Base-by-base conservation (phyloP, 1,140 invertebrate species). In the Campoletis sonorensis region DNA sequence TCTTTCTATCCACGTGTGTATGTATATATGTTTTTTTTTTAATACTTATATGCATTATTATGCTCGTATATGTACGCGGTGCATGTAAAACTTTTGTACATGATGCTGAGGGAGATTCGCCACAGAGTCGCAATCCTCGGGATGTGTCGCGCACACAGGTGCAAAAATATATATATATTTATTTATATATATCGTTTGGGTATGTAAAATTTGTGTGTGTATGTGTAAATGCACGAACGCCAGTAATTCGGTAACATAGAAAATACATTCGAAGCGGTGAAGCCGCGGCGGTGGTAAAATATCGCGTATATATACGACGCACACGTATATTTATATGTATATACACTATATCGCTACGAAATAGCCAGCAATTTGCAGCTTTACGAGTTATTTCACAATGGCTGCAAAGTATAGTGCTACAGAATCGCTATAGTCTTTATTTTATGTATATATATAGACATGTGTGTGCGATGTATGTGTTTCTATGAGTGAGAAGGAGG, bases 341-440 rank as follows among this genome's bases (percentile, higher is more conserved):
- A 88, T 64, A 64, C 27, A 70, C 64, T 67, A 70, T 88, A 87
- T 87, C 87, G 86, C 81, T 88, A 86, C 85, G 88, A 90, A 92
- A 92, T 90, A 90, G 89, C 91, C 87, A 84, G 90, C 91, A 92
- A 92, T 92, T 92, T 92, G 90, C 90, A 90, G 90, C 82, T 92
- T 92, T 92, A 92, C 91, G 91, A 92, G 91, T 92, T 92, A 92
- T 91, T 92, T 91, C 91, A 90, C 91, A 92, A 92, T 92, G 91
- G 91, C 90, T 92, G 89, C 90, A 92, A 92, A 92, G 90, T 92
- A 92, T 91, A 91, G 90, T 90, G 87, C 85, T 88, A 81, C 67
- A 33, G 30, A 4, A 27, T 64, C 61, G 67, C 67, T 70, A 70
- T 16, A 33, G 30, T 70, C 67, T 21, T 30, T 70, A 70, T 4